Percentiles rank a stretch among this genome's conserved stretches.
phyloP scores from a whole-genome alignment of 2,113 vertebrate genomes.

The Carollia perspicillata region DNA sequence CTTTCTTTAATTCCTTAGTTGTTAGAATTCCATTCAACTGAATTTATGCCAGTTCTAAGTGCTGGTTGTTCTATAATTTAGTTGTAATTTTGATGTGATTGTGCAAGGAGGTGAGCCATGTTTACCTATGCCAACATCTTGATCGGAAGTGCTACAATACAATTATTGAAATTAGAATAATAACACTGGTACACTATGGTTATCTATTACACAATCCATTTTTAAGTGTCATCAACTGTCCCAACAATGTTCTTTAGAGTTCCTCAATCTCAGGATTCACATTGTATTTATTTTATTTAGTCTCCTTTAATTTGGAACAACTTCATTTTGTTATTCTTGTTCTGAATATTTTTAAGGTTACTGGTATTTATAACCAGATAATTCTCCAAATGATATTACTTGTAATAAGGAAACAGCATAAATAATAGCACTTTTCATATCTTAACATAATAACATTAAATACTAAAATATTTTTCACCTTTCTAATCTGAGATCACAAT shows the following conservation, averaged over 20 bases:
- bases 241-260: background rate
- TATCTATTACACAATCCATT: background rate
- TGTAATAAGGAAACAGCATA: background rate
- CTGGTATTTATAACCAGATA: background rate
- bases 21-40: no score
- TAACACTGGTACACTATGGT: background rate
- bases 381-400: background rate
- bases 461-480: background rate
- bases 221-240: background rate
- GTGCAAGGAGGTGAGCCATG: no score
- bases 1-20: no score
- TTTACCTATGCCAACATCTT: no score
- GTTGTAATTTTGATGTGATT: no score
- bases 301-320: background rate
- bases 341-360: background rate
- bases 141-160: background rate
- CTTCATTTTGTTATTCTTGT: background rate
- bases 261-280: background rate
- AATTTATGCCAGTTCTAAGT: no score
- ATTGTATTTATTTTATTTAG: background rate
- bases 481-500: background rate
- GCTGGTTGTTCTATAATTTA: no score
- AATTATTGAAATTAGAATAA: background rate
- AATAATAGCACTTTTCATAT: background rate
- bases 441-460: background rate